Base-by-base conservation (phyloP, 1,140 invertebrate genomes). In the Euschistus heros region DNA sequence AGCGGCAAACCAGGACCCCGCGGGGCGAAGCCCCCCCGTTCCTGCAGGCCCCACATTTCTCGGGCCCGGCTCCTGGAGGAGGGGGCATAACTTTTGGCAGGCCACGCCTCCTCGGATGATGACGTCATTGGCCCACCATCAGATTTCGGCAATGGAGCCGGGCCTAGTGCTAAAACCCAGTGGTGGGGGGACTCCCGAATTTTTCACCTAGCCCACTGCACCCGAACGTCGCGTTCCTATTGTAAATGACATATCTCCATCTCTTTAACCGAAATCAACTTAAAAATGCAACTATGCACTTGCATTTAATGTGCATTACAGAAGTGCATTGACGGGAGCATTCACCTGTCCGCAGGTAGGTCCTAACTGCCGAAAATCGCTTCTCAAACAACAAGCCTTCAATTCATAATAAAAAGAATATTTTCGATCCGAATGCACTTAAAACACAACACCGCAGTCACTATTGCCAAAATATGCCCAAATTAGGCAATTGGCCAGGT, bases 131-230 rank as follows among this genome's bases (percentile, higher is more conserved):
- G 24, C 2, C 55, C 55, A 59, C 55, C 24, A 33, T 26, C 55
- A 24, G 55, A 59, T 59, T 59, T 59, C 55, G 55, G 55, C 55
- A 59, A 59, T 59, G 55, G 55, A 59, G 55, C 55, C 55, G 55
- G 55, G 55, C 55, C 55, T 59, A 50, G 47, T 50, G 47, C 47
- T 50, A 50, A 50, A 50, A 13, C 47, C 1, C 5, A 13, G n/a
- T 18, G 47, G 47, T 50, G 47, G 47, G 47, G 47, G 47, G 55
- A 27, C 55, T 27, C 27, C 55, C 55, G 55, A 18, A 18, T 27
- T 22, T 27, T 59, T 27, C 55, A n/a, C n/a, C 24, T 27, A 59
- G 15, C 27, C 27, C 27, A 14, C 27, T 27, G 26, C 55, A 33
- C 55, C 26, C 22, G 8, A 0, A 15, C 17, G 17, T 24, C 24